Conservation (phyloP, 1,140 invertebrate genomes). For the Plectus sambesii region DNA sequence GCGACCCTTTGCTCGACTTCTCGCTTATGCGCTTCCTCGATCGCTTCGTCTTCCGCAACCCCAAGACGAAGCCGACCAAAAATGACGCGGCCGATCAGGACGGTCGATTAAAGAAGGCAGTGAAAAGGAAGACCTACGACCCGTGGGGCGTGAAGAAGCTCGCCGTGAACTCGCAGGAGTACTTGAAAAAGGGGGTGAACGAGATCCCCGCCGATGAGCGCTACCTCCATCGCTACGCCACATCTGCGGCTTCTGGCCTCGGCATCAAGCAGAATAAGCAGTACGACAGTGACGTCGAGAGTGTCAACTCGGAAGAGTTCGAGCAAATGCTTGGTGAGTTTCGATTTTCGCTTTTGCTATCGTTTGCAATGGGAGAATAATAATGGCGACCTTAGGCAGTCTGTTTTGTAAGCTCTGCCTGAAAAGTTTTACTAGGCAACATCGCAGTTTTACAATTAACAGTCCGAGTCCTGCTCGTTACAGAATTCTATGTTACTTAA, state of each 20-base stretch:
- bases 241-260: conserved; percentile 44
- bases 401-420: conserved; percentile 20
- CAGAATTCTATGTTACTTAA: too few species aligned
- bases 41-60: conserved; percentile 88
- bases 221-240: conserved; percentile 57
- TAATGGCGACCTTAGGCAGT: conserved; percentile 15
- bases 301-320: conserved; percentile 77
- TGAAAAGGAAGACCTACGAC: conserved; percentile 20
- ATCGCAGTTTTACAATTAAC: conserved; percentile 7
- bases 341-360: conserved; percentile 53
- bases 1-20: conserved; percentile 84
- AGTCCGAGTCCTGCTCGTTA: too few species aligned
- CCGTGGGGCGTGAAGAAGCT: conserved; percentile 13
- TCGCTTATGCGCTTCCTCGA: conserved; percentile 77
- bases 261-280: conserved; percentile 51
- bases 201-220: conserved; percentile 68
- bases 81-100: conserved; percentile 13
- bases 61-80: conserved; percentile 60
- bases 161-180: conserved; percentile 48
- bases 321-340: conserved; percentile 48
- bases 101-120: conserved; percentile 29
- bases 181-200: conserved; percentile 58
- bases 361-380: conserved; percentile 22
- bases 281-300: conserved; percentile 65
- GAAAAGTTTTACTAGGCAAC: too few species aligned